Conservation (phyloP, 2,113 vertebrate genomes). For the Loxodonta africana region DNA sequence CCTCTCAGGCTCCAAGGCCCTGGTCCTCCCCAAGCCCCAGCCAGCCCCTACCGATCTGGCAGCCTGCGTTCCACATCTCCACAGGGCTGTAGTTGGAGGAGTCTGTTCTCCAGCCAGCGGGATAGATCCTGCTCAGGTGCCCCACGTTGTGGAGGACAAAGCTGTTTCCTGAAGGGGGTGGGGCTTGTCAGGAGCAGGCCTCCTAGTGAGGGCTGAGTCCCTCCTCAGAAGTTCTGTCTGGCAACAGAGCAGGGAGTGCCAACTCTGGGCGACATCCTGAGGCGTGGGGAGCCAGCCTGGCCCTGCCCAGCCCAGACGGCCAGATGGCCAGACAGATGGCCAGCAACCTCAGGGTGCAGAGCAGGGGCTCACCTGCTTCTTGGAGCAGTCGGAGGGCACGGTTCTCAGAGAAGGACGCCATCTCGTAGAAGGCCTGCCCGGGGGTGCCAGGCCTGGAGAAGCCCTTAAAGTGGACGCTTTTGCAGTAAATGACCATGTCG, state of each 20-base stretch:
- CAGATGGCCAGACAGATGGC: neutral
- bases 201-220: too few species aligned
- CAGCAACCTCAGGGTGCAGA: neutral
- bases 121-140: constrained; percentile 96
- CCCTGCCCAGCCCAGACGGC: neutral
- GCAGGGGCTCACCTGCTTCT: constrained; percentile 89
- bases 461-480: constrained; percentile 95
- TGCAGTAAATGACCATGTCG: constrained; percentile 96
- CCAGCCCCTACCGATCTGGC: constrained; percentile 93
- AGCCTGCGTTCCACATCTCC: constrained; percentile 96
- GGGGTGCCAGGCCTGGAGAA: constrained; percentile 89
- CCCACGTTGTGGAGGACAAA: constrained; percentile 93
- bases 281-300: neutral
- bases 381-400: constrained; percentile 93
- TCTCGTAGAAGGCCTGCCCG: constrained; percentile 93
- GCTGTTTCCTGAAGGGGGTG: constrained; percentile 85
- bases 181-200: neutral
- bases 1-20: neutral
- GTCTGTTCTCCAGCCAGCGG: constrained; percentile 95
- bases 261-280: accelerated
- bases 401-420: constrained; percentile 95
- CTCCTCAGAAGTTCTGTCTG: neutral
- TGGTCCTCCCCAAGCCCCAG: neutral
- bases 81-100: constrained; percentile 97
- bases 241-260: neutral